Evolutionary conservation across 2,113 vertebrate species (phyloP), one percentile per base, ranked within the genome.

Genomic region (Stomatorhinus ivindoensis): DNA sequence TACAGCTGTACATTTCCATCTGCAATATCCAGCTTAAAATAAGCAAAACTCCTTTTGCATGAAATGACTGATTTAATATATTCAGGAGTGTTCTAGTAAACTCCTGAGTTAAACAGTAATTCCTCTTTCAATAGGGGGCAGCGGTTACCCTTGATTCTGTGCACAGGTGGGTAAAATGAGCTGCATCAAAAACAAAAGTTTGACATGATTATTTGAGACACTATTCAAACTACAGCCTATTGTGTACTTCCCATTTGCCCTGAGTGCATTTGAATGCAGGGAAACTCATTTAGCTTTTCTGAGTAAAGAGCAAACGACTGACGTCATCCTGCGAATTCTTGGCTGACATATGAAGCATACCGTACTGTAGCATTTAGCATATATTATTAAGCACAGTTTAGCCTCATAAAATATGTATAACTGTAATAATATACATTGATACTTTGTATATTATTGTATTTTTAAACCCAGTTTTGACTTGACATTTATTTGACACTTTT

Each of bases 181-280:
- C 42, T 82, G 31, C 19, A 24, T 84, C 44, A 46, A 47, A 47
- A 47, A 44, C 39, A 69, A 65, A 55, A 46, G 80, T 83, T 24
- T 83, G 80, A 47, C 80, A 83, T 47, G 39, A 83, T 83, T 44
- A n/a, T n/a, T 83, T 83, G 80, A 44, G 80, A 83, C 80, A 83
- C 21, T 21, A 83, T 42, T 83, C 80, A 44, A 42, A 83, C 42
- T 46, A 83, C 8, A 83, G 21, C 39, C 80, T 83, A 44, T 46
- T 44, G 21, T 83, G 19, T 83, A 42, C 24, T 42, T 84, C 21
- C 39, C 39, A 24, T 84, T 47, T n/a, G 42, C 44, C 35, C 73
- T 17, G 73, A 76, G 31, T 76, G 35, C 31, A 76, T 19, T 39
- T 76, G 35, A 76, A 76, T 76, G 15, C 27, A 76, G 73, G 73